Conservation (phyloP, 2,888 invertebrate species). For the Tigriopus californicus region DNA sequence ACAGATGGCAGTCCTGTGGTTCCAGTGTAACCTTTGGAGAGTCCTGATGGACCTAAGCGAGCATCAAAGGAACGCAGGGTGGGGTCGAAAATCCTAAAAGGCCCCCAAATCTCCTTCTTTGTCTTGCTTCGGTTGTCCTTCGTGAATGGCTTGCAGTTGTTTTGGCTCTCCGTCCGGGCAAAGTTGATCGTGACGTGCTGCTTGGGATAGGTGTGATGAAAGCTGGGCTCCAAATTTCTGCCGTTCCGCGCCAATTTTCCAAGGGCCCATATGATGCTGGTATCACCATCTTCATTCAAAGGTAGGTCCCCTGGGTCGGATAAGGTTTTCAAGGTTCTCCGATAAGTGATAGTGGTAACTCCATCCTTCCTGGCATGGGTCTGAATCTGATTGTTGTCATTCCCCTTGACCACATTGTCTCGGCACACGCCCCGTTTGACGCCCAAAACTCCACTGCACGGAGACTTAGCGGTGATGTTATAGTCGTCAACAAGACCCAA, state of each 20-base stretch:
- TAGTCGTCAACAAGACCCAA: slow-evolving; percentile 61
- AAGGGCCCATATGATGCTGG: slow-evolving; percentile 60
- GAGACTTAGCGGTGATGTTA: slow-evolving; percentile 53
- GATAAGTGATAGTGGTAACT: slow-evolving; percentile 55
- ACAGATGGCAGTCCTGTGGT: slow-evolving; percentile 32
- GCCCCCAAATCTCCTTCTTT: slow-evolving; percentile 33
- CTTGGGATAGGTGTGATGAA: slow-evolving; percentile 60
- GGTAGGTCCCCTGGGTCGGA: slow-evolving; percentile 53
- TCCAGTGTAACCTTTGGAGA: slow-evolving; percentile 53
- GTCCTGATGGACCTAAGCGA: slow-evolving; percentile 65
- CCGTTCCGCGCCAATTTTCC: slow-evolving; percentile 46
- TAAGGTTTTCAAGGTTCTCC: slow-evolving; percentile 55
- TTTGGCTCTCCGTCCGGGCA: neutral
- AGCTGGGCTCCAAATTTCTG: slow-evolving; percentile 46
- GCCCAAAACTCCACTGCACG: slow-evolving; percentile 69
- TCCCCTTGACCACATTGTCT: slow-evolving; percentile 52
- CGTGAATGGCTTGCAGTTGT: neutral
- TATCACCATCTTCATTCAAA: slow-evolving; percentile 39
- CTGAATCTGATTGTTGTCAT: slow-evolving; percentile 60
- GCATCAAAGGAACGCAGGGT: slow-evolving; percentile 58
- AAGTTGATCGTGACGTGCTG: slow-evolving; percentile 41
- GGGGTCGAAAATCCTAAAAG: slow-evolving; percentile 32
- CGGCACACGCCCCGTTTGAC: slow-evolving; percentile 68
- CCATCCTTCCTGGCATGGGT: slow-evolving; percentile 50
- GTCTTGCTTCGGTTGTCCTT: neutral